Percentiles rank a stretch among this genome's conserved stretches.
phyloP scores from a whole-genome alignment of 2,113 vertebrate genomes.

The Dasyornis broadbenti region DNA sequence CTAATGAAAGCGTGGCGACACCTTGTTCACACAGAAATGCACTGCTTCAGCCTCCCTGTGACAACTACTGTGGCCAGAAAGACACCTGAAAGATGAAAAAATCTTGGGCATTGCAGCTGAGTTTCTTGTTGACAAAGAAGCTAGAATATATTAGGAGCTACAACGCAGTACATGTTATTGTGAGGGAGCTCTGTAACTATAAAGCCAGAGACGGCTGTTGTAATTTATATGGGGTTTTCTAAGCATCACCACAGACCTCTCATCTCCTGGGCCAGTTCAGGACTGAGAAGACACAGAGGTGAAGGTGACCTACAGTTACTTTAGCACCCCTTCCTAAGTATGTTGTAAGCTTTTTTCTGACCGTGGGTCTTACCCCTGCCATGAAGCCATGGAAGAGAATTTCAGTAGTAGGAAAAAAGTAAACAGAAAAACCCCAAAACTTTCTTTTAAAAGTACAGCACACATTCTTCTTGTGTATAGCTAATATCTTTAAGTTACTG shows the following conservation, averaged over 20 bases:
- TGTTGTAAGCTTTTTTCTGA: background rate
- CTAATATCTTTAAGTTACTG: background rate
- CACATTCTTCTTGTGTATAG: background rate
- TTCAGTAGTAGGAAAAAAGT: background rate
- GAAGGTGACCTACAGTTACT: background rate
- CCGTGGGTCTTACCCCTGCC: background rate
- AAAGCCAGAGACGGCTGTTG: background rate
- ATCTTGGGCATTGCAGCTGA: background rate
- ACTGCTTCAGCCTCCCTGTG: background rate
- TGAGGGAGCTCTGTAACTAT: rapidly evolving
- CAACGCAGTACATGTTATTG: rapidly evolving
- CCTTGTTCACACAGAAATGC: rapidly evolving
- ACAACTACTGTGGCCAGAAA: background rate
- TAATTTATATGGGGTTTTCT: background rate
- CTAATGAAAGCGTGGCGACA: background rate
- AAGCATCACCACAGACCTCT: background rate
- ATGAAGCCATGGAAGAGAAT: background rate
- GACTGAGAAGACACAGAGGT: background rate
- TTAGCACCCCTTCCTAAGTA: background rate
- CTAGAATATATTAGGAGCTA: background rate
- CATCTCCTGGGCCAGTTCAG: background rate
- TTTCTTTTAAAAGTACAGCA: background rate
- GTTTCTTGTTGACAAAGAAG: background rate
- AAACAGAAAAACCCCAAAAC: background rate
- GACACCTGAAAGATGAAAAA: background rate